A percentile compares a stretch with the other conserved stretches of the same genome.
phyloP scores from a whole-genome alignment of 2,888 invertebrate genomes.

The Cotesia congregata region DNA sequence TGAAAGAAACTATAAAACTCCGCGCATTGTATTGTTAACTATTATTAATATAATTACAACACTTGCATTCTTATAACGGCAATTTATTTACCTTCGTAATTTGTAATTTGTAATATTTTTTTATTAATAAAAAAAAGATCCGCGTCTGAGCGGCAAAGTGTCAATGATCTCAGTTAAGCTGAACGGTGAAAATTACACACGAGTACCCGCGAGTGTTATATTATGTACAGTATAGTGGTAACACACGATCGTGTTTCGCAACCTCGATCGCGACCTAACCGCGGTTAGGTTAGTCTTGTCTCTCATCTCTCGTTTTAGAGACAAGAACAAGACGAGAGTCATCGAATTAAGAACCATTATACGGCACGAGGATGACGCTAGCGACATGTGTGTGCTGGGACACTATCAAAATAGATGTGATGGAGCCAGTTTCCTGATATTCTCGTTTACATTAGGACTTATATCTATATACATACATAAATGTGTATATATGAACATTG shows the following conservation, averaged over 20 bases:
- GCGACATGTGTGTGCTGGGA: constrained; percentile 32
- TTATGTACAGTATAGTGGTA: constrained; percentile 10
- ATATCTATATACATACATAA: constrained; percentile 9
- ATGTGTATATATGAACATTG: not conserved
- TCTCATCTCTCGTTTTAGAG: constrained; percentile 39
- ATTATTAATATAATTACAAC: not conserved
- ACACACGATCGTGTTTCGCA: constrained; percentile 9
- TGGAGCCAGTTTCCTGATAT: constrained; percentile 37
- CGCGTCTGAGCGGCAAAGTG: not conserved
- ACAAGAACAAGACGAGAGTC: constrained; percentile 36
- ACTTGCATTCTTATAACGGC: not conserved
- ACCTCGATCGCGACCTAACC: not conserved
- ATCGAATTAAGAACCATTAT: constrained; percentile 43
- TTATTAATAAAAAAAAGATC: not conserved
- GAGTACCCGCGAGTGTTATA: not conserved
- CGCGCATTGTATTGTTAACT: not conserved
- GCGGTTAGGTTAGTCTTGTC: not conserved
- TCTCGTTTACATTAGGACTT: constrained; percentile 25
- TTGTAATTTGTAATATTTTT: not conserved
- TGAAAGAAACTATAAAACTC: not conserved
- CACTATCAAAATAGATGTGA: constrained; percentile 48
- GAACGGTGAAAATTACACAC: not conserved
- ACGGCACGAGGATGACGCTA: not conserved
- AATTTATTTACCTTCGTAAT: not conserved
- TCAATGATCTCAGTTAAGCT: not conserved